phyloP scores from a whole-genome alignment of 2,113 vertebrate species.

The Hemichromis elongatus region DNA sequence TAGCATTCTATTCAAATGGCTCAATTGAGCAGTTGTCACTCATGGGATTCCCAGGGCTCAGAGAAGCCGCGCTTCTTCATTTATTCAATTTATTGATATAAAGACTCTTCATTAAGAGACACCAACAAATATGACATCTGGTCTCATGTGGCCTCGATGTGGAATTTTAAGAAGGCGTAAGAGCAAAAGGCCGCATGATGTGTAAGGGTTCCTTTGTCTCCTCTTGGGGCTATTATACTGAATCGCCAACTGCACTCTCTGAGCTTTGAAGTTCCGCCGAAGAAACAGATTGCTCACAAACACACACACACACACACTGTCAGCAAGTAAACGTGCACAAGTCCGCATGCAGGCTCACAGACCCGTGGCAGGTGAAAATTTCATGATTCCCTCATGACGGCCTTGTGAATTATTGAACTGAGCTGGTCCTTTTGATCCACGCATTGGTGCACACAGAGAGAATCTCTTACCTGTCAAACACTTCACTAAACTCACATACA shows the following conservation, averaged over 20 bases:
- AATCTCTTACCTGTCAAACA: constrained; percentile 56
- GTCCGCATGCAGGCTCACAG: not conserved
- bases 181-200: constrained; percentile 26
- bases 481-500: constrained; percentile 43
- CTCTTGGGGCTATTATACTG: constrained; percentile 40
- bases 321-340: not conserved
- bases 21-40: constrained; percentile 66
- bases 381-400: constrained; percentile 40
- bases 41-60: constrained; percentile 55
- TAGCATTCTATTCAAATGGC: constrained; percentile 65
- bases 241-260: constrained; percentile 1
- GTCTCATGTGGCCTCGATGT: constrained; percentile 56
- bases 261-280: constrained; percentile 32
- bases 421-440: constrained; percentile 55
- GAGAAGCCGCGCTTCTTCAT: constrained; percentile 54
- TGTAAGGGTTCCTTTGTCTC: constrained; percentile 27
- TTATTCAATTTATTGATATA: constrained; percentile 72
- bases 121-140: constrained; percentile 46
- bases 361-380: constrained; percentile 38
- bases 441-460: constrained; percentile 33
- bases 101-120: constrained; percentile 68
- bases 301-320: not conserved
- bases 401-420: constrained; percentile 66
- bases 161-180: constrained; percentile 47
- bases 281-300: not conserved